Percentiles rank a stretch among this genome's conserved stretches.
phyloP scores from a whole-genome alignment of 2,113 vertebrate genomes.

The Cinclus mexicanus region DNA sequence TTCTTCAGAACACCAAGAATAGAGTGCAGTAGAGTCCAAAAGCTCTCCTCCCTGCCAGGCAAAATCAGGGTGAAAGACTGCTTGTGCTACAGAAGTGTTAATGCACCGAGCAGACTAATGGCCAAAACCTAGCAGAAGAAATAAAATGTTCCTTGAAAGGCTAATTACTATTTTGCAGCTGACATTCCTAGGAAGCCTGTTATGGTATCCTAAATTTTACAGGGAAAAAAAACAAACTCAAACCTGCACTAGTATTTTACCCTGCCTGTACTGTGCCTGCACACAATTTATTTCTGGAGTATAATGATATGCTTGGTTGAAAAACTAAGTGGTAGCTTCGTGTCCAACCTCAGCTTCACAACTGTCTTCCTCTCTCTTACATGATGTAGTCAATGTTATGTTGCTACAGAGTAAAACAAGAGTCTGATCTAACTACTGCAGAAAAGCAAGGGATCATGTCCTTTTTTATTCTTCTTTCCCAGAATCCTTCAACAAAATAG shows the following conservation, averaged over 20 bases:
- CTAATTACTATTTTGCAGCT: neutral
- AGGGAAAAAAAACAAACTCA: neutral
- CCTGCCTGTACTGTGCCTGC: neutral
- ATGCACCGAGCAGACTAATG: neutral
- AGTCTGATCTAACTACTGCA: neutral
- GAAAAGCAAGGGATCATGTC: neutral
- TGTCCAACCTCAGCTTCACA: neutral
- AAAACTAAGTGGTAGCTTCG: neutral
- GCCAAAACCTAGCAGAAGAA: neutral
- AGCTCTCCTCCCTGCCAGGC: neutral
- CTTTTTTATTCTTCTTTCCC: neutral
- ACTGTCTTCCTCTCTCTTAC: neutral
- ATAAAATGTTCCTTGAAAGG: neutral
- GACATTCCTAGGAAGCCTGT: neutral
- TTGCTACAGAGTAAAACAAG: neutral
- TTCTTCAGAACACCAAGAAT: neutral
- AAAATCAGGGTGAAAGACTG: neutral
- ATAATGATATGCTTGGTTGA: neutral
- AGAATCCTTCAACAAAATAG: neutral
- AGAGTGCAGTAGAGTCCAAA: rapidly evolving
- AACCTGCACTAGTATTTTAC: neutral
- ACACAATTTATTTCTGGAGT: neutral
- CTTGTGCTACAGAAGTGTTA: neutral
- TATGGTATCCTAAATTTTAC: neutral
- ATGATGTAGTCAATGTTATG: neutral